Base-by-base conservation (phyloP, 2,113 vertebrate genomes). In the Apodemus speciosus region DNA sequence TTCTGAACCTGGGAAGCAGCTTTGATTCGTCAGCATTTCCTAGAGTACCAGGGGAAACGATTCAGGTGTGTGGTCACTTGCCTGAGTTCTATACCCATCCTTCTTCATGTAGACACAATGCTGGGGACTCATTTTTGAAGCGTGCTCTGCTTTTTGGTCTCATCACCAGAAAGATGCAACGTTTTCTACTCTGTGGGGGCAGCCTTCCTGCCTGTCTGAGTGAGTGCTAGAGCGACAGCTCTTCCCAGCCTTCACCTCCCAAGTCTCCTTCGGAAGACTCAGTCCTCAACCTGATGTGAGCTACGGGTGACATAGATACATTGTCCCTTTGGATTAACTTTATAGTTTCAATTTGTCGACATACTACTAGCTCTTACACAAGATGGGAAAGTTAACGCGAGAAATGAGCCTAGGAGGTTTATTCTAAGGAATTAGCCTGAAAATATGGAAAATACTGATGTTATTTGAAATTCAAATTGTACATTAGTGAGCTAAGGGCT, bases 21-120 rank as follows among this genome's bases (percentile, higher is more conserved):
- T 91, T 89, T 9, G n/a, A 66, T 71, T 79, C 51, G 92, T 91
- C n/a, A 81, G 71, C 40, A 72, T 95, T 88, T 76, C 35, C 7
- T 90, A 20, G 64, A 35, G 6, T 4, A 32, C 25, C 80, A 27
- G 21, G 25, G 2, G 15, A 95, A 96, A 85, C 49, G n/a, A 30
- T 88, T 88, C 56, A 86, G 35, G 60, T 51, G 84, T 91, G 68
- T 56, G 53, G 30, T 14, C 25, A 40, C 68, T 85, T 77, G 18
- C 27, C 8, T 88, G 62, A 83, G 89, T 16, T 76, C 18, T 16
- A 56, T 21, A 69, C 6, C n/a, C 38, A 6, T 72, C 72, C 49
- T 49, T 85, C 91, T 76, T 87, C 69, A 89, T 58, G 35, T 2
- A 51, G 27, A 85, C 43, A 40, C 25, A 79, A 43, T 85, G 9